These are phyloP conservation scores for Alfaro cultratus DNA, from an alignment of 2,797 vertebrate genomes.

Conservation along the genomic window DNA sequence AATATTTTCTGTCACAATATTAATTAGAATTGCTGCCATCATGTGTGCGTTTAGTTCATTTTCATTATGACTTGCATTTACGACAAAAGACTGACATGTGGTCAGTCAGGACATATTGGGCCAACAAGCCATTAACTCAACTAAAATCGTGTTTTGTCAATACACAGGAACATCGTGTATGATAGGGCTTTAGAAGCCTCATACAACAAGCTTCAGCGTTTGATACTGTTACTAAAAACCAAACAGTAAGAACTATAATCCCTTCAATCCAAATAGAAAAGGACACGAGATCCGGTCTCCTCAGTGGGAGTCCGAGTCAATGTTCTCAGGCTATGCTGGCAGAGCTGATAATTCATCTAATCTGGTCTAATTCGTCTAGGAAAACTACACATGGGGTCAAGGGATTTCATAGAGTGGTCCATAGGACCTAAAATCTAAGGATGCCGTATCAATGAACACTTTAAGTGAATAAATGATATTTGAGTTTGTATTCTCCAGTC, in stretches of 20 bases:
- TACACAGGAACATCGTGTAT: not conserved
- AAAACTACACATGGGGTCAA: conserved; percentile 39
- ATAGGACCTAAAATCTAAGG: not conserved
- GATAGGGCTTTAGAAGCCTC: conserved; percentile 1
- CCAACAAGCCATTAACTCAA: not conserved
- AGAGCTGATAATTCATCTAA: conserved; percentile 67
- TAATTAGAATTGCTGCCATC: not conserved
- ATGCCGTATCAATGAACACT: not conserved
- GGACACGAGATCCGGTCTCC: conserved; percentile 32
- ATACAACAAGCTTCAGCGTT: conserved; percentile 25
- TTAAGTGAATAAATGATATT: not conserved
- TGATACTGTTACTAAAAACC: conserved; percentile 32
- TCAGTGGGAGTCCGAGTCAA: conserved; percentile 44
- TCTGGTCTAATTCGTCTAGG: conserved; percentile 62
- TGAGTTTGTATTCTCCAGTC: not conserved
- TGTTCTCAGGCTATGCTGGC: conserved; percentile 54
- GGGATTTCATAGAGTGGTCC: conserved; percentile 17
- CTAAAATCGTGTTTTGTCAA: not conserved
- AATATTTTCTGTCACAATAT: not conserved
- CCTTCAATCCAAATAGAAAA: conserved; percentile 50
- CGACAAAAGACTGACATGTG: not conserved
- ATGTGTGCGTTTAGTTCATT: not conserved
- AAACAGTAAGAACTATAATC: conserved; percentile 41
- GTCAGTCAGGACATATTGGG: not conserved
- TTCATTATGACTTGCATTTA: not conserved